Conservation (phyloP, 2,888 invertebrate species). For the Hirtodrosophila alboralis region DNA sequence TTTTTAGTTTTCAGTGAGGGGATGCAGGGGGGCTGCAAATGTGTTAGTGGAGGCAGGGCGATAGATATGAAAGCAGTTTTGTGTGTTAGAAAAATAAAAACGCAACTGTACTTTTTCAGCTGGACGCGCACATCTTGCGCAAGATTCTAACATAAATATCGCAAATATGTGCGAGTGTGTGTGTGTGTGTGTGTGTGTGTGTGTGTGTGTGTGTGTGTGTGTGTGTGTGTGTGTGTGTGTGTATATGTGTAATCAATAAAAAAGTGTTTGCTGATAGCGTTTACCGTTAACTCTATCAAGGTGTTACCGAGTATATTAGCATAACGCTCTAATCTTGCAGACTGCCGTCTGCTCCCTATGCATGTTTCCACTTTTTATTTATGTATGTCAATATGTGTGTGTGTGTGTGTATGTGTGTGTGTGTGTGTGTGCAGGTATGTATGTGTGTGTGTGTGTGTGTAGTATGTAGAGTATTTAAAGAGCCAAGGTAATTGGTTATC, state of each 20-base stretch:
- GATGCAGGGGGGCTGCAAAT: neutral
- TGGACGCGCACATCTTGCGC: slow-evolving; percentile 51
- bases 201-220: slow-evolving; percentile 3
- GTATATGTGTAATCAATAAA: slow-evolving; percentile 47
- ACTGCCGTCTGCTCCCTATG: slow-evolving; percentile 16
- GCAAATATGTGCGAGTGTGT: slow-evolving; percentile 6
- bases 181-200: neutral
- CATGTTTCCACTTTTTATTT: neutral
- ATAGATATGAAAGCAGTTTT: neutral
- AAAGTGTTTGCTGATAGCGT: slow-evolving; percentile 43
- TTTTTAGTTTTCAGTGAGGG: slow-evolving; percentile 19
- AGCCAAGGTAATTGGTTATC: slow-evolving; percentile 32
- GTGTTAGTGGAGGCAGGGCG: neutral
- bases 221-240: slow-evolving; percentile 10
- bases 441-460: slow-evolving; percentile 4
- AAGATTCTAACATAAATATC: slow-evolving; percentile 41
- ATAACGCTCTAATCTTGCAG: slow-evolving; percentile 44
- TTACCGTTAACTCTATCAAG: slow-evolving; percentile 33
- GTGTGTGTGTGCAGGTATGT: neutral
- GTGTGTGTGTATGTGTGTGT: neutral
- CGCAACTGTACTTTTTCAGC: slow-evolving; percentile 49
- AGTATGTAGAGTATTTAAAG: slow-evolving; percentile 14
- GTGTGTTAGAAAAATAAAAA: neutral
- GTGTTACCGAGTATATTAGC: slow-evolving; percentile 36
- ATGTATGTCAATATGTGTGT: neutral